These are phyloP conservation scores for Channa argus DNA, from an alignment of 2,113 vertebrate genomes.

Conservation along the genomic window DNA sequence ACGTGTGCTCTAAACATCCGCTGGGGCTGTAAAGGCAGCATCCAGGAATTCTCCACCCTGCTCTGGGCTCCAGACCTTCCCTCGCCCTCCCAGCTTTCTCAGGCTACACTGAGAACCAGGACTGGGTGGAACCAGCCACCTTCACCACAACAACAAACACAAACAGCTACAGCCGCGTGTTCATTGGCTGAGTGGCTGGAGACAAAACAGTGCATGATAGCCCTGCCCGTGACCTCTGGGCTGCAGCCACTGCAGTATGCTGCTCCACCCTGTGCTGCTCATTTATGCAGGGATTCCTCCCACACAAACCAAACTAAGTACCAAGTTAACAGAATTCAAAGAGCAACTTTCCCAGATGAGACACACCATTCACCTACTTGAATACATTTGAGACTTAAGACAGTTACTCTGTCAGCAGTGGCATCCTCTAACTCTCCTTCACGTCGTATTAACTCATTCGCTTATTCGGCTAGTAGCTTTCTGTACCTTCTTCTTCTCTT, in stretches of 20 bases:
- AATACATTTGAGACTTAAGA: slow-evolving; percentile 1
- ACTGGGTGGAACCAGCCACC: slow-evolving; percentile 67
- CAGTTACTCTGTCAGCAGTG: slow-evolving; percentile 9
- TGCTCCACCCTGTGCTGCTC: slow-evolving; percentile 64
- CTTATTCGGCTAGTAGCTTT: slow-evolving; percentile 1
- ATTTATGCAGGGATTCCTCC: slow-evolving; percentile 47
- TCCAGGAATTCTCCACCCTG: slow-evolving; percentile 84
- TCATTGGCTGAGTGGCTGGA: slow-evolving; percentile 36
- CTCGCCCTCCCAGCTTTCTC: slow-evolving; percentile 49
- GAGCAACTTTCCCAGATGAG: slow-evolving; percentile 32
- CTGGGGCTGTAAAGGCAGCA: slow-evolving; percentile 71
- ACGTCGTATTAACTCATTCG: slow-evolving; percentile 21
- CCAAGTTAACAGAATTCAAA: slow-evolving; percentile 29
- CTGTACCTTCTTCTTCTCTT: slow-evolving; percentile 28
- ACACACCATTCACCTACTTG: neutral
- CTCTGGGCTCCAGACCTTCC: slow-evolving; percentile 56
- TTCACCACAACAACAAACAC: slow-evolving; percentile 70
- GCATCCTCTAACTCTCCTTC: slow-evolving; percentile 14
- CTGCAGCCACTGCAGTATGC: slow-evolving; percentile 49
- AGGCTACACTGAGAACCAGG: slow-evolving; percentile 61
- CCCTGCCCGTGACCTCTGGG: slow-evolving; percentile 57
- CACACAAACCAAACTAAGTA: slow-evolving; percentile 36
- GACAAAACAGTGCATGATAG: slow-evolving; percentile 66
- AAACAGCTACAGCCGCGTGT: slow-evolving; percentile 46
- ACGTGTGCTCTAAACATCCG: slow-evolving; percentile 82